These are phyloP conservation scores for Drymonia ruficornis DNA, from an alignment of 2,888 invertebrate genomes.

Conservation along the genomic window DNA sequence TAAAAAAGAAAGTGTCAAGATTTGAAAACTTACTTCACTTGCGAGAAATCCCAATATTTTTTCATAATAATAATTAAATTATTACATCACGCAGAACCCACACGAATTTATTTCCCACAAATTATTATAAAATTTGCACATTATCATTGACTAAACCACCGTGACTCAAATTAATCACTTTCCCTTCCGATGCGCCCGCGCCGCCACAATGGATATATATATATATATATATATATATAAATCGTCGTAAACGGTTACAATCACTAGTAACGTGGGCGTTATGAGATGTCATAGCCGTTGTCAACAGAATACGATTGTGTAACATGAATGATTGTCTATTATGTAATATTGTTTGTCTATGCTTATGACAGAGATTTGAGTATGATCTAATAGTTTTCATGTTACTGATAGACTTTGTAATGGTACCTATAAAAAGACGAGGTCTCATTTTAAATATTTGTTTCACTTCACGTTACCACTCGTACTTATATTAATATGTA, in stretches of 20 bases:
- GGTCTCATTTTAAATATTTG: too few species aligned
- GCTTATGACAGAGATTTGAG: neutral
- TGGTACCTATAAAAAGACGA: too few species aligned
- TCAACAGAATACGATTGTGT: neutral
- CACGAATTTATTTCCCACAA: neutral
- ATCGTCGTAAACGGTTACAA: conserved; percentile 11
- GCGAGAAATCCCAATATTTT: too few species aligned
- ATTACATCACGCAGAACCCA: neutral
- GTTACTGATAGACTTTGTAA: too few species aligned
- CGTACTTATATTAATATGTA: too few species aligned
- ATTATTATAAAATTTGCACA: neutral
- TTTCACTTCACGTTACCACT: too few species aligned
- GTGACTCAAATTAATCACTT: conserved; percentile 40
- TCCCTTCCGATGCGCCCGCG: conserved; percentile 31
- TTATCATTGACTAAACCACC: conserved; percentile 18
- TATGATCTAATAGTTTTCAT: neutral
- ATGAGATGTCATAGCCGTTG: neutral
- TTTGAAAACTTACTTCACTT: too few species aligned
- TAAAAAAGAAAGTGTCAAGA: neutral
- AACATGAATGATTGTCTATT: neutral
- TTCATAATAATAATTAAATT: neutral
- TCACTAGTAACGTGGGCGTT: neutral
- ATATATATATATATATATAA: too few species aligned
- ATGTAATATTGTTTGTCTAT: neutral
- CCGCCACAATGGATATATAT: conserved; percentile 31